Base-by-base conservation (phyloP, 2,888 invertebrate species). In the Heliconius hortense region DNA sequence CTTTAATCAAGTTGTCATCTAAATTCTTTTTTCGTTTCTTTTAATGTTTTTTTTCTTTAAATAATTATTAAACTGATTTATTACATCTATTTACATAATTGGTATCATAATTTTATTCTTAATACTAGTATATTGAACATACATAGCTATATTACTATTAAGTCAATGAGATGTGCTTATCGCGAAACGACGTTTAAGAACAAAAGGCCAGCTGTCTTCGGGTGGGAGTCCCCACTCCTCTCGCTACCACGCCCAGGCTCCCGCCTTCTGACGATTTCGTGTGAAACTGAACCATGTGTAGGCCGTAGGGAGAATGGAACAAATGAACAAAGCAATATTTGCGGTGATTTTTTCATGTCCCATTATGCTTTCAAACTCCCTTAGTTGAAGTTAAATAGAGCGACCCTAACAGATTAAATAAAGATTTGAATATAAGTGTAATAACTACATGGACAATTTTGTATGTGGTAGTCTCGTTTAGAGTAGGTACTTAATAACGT, bases 321-420 rank as follows among this genome's bases (percentile, higher is more conserved):
- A 90, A 90, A 76, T 78, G 85, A 87, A 91, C 88, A 90, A 90
- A 89, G 87, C 85, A 83, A 84, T 87, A 88, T 90, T 88, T 88
- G 87, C 87, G 82, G 86, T 85, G 89, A 88, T 90, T 91, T 90
- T 89, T 90, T 88, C 85, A 84, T 86, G 84, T 87, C 83, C 84
- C 85, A 86, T 88, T 89, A 88, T 91, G 88, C 86, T 85, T 87
- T 83, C 79, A 82, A 82, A 81, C 77, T 73, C 76, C 77, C 82
- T 82, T 89, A 88, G 88, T 89, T 88, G 82, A 81, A 86, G 86
- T 89, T 89, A 89, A 92, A 92, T 90, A 89, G 89, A 87, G 85
- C 86, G 84, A 86, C 87, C 89, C 89, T 83, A 83, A 78, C 77
- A 83, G 89, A 92, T 91, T 91, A 89, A 89, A 85, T 86, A 82